Base-by-base conservation (phyloP, 92 coral and sea anemone genomes). In the Phymanthus crucifer region DNA sequence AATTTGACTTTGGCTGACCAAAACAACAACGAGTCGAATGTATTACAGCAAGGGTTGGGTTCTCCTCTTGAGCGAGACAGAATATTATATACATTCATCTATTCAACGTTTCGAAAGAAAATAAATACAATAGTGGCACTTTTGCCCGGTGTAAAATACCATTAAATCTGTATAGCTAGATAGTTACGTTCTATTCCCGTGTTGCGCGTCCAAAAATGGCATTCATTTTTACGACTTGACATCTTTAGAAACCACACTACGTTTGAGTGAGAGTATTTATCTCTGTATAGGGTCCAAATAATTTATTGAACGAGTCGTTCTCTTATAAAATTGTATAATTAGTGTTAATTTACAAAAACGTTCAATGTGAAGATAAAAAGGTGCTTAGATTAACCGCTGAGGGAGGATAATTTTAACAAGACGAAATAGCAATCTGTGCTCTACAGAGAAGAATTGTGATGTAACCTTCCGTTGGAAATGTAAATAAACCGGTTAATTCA, bases 401-500 rank as follows among this genome's bases (percentile, higher is more conserved):
- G 81, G 81, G 81, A 77, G 81, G 81, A 64, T 77, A 18, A 24
- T 36, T 77, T 77, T 29, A 77, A 77, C 81, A 35, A 77, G 71
- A 11, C 56, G 31, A 66, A 35, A 37, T 34, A 57, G 14, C 65
- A 76, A 71, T 86, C 88, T 93, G 94, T 93, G 89, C 73, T 79
- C 79, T 90, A 93, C 85, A 75, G 90, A 81, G 83, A 83, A 81
- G n/a, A 90, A 40, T 85, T 90, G 36, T 79, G 75, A 69, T 93
- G 97, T 93, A 90, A 85, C 85, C 90, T 77, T 87, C 89, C 86
- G 79, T 86, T 87, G 87, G 80, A 87, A 81, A 93, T 93, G 97
- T 93, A 93, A 93, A 93, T 93, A 93, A 93, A 93, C 97, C 84
- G 90, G 86, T 83, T 74, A 86, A 85, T 80, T 77, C 72, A 64